phyloP scores from a whole-genome alignment of 1,140 invertebrate genomes.

The Caenorhabditis remanei region DNA sequence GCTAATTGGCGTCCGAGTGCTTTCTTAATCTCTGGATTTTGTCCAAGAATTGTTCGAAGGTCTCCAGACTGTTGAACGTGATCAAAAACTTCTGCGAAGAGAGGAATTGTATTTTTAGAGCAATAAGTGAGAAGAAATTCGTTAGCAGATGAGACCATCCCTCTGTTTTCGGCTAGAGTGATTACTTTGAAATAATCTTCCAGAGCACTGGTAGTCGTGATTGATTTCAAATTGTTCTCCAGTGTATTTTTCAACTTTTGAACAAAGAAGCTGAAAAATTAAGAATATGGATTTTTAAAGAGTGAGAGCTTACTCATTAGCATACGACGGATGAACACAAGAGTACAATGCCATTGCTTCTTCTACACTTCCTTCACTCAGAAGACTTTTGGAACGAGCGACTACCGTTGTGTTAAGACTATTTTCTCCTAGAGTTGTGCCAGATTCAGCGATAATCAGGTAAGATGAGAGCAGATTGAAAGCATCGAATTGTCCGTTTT shows the following conservation, averaged over 20 bases:
- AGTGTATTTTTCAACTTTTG: constrained; percentile 18
- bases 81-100: constrained; percentile 20
- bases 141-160: background rate
- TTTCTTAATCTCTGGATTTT: background rate
- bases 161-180: constrained; percentile 23
- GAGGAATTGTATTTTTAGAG: background rate
- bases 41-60: background rate
- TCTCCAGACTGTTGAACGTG: constrained; percentile 22
- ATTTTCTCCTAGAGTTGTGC: background rate
- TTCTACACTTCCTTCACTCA: constrained; percentile 36
- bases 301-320: constrained; percentile 5
- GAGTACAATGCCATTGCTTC: constrained; percentile 14
- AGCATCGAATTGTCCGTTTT: constrained; percentile 27
- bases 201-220: background rate
- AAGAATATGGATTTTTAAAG: background rate
- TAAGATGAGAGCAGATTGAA: constrained; percentile 41
- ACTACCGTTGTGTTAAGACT: background rate
- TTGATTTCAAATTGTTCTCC: background rate
- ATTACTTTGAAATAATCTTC: constrained; percentile 16
- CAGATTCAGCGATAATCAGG: constrained; percentile 12
- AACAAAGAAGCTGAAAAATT: constrained; percentile 28
- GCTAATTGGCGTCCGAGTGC: constrained; percentile 5
- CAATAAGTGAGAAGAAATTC: background rate
- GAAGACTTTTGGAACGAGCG: constrained; percentile 37
- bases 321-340: constrained; percentile 24